Percentiles rank a stretch among this genome's conserved stretches.
Evolutionary conservation across 2,888 invertebrate species (phyloP).

Genomic region (Gastracanthus pulcherrimus): DNA sequence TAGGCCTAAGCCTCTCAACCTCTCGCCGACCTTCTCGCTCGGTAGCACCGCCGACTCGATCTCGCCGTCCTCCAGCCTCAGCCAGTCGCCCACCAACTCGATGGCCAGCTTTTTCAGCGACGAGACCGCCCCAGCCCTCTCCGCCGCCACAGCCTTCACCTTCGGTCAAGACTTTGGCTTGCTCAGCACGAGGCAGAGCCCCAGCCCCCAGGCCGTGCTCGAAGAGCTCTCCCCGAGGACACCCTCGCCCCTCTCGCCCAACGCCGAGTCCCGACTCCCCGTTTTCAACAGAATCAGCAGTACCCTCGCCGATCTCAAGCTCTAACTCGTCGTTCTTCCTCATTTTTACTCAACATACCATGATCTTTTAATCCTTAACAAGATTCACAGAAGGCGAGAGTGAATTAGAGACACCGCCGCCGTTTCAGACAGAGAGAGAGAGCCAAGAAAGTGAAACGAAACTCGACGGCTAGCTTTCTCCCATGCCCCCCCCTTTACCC

Average conservation of each 20-base stretch:
- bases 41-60: conserved; percentile 80
- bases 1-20: conserved; percentile 75
- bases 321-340: conserved; percentile 64
- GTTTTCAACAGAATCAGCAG: conserved; percentile 87
- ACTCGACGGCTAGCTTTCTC: conserved; percentile 27
- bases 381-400: background rate
- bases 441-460: conserved; percentile 31
- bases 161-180: conserved; percentile 73
- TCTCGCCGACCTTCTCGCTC: conserved; percentile 76
- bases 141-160: conserved; percentile 71
- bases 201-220: conserved; percentile 76
- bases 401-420: background rate
- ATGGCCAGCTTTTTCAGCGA: conserved; percentile 82
- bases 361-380: too few relatives aligned
- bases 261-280: conserved; percentile 85
- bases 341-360: too few relatives aligned
- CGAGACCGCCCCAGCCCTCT: conserved; percentile 75
- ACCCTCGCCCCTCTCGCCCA: conserved; percentile 72
- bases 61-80: conserved; percentile 82
- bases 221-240: conserved; percentile 65
- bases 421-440: conserved; percentile 1
- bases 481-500: too few relatives aligned
- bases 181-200: conserved; percentile 78
- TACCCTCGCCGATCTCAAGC: conserved; percentile 74
- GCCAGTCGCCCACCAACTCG: conserved; percentile 82